A percentile compares a stretch with the other conserved stretches of the same genome.
phyloP scores from a whole-genome alignment of 2,797 vertebrate genomes.

The Cirrhinus molitorella region DNA sequence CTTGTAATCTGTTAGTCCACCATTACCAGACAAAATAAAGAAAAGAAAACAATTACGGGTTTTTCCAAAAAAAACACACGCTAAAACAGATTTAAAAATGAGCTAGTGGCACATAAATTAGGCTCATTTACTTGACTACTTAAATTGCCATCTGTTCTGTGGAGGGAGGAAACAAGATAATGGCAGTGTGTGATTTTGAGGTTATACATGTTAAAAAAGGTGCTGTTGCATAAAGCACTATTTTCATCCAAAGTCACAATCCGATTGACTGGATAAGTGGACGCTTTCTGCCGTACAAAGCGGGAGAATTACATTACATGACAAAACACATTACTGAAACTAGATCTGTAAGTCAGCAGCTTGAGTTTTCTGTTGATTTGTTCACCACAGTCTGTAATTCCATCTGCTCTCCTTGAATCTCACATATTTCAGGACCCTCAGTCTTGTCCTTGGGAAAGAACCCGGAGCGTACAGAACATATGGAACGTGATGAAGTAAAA shows the following conservation, averaged over 20 bases:
- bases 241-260: slow-evolving; percentile 14
- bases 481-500: slow-evolving; percentile 3
- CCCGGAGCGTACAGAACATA: slow-evolving; percentile 11
- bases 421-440: slow-evolving; percentile 9
- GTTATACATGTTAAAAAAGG: neutral
- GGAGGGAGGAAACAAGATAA: slow-evolving; percentile 11
- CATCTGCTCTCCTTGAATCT: slow-evolving; percentile 38
- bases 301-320: slow-evolving; percentile 19
- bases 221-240: neutral
- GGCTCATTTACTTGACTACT: neutral
- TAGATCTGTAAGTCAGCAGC: slow-evolving; percentile 20
- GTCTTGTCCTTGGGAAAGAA: neutral
- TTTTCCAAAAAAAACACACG: neutral
- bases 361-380: slow-evolving; percentile 27
- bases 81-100: neutral
- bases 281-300: slow-evolving; percentile 12
- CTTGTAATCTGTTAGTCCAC: neutral
- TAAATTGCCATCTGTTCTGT: slow-evolving; percentile 6
- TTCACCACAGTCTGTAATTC: slow-evolving; percentile 42
- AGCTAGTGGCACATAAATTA: neutral
- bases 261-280: neutral
- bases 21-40: neutral
- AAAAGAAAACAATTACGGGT: neutral
- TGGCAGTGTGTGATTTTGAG: neutral
- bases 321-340: slow-evolving; percentile 28